phyloP scores from a whole-genome alignment of 2,888 invertebrate genomes.

The Lasioglossum leucozonium region DNA sequence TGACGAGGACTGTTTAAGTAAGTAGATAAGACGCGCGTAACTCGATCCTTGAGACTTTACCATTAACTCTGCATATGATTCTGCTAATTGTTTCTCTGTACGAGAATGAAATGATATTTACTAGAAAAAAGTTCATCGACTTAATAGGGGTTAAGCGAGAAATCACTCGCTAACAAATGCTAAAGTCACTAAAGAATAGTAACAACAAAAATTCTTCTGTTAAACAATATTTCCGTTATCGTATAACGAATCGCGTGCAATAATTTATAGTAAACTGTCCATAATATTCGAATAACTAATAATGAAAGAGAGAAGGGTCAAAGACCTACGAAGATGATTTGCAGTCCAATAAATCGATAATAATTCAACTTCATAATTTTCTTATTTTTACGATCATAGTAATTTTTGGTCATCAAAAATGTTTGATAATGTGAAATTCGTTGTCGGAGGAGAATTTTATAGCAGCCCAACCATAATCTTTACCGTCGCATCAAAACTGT shows the following conservation, averaged over 20 bases:
- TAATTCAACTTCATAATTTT: neutral
- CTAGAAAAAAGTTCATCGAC: neutral
- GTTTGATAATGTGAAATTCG: neutral
- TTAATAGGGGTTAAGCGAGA: neutral
- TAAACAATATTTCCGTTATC: neutral
- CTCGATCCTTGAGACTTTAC: neutral
- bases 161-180: neutral
- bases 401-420: neutral
- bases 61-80: neutral
- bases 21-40: slow-evolving; percentile 19
- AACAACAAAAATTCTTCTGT: neutral
- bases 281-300: neutral
- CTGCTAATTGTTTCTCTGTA: neutral
- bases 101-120: neutral
- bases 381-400: neutral
- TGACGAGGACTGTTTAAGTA: slow-evolving; percentile 19
- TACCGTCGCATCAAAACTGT: neutral
- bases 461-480: neutral
- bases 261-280: neutral
- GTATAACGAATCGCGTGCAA: neutral
- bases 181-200: neutral
- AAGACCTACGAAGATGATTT: neutral
- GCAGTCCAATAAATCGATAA: neutral
- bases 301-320: neutral
- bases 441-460: neutral